Base-by-base conservation (phyloP, 1,140 invertebrate genomes). In the Lasaia peninsularis region DNA sequence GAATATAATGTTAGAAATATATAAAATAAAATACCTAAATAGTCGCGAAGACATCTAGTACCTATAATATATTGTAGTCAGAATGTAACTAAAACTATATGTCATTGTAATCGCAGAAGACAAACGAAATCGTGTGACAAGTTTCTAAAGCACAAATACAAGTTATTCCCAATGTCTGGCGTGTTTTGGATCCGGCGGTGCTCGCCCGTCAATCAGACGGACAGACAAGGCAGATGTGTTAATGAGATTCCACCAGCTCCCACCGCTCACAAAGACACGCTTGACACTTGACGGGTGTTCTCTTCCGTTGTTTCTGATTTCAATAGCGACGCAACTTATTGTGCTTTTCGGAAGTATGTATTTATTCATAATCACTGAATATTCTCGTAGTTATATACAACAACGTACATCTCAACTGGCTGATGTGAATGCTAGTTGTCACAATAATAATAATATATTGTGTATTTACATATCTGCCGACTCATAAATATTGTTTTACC, bases 291-390 rank as follows among this genome's bases (percentile, higher is more conserved):
- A 44, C 16, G 37, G 16, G 37, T 11, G 16, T 8, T 44, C 2
- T 44, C 37, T 44, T 44, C 37, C 16, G 18, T 44, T 44, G 37
- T 44, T 44, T 44, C 14, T 44, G 18, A 44, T 44, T 9, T 44
- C 37, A 40, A 40, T 40, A 18, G 35, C 14, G 35, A 14, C 12
- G 2, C 3, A 0, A 9, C 14, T 40, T 16, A 10, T 18, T 40
- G 14, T 40, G 35, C 6, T 40, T 16, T 40, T 8, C 1, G 14
- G 7, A 10, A 40, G 16, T 14, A 9, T 40, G 35, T 12, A 40
- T 18, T 8, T 40, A 40, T 40, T 40, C 9, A 16, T 3, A 40
- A 40, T 40, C 9, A 40, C n/a, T n/a, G n/a, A n/a, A n/a, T n/a
- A n/a, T n/a, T n/a, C n/a, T n/a, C n/a, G n/a, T n/a, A n/a, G n/a